Evolutionary conservation across 1,140 invertebrate species (phyloP).

Genomic region (Drosophila teissieri): DNA sequence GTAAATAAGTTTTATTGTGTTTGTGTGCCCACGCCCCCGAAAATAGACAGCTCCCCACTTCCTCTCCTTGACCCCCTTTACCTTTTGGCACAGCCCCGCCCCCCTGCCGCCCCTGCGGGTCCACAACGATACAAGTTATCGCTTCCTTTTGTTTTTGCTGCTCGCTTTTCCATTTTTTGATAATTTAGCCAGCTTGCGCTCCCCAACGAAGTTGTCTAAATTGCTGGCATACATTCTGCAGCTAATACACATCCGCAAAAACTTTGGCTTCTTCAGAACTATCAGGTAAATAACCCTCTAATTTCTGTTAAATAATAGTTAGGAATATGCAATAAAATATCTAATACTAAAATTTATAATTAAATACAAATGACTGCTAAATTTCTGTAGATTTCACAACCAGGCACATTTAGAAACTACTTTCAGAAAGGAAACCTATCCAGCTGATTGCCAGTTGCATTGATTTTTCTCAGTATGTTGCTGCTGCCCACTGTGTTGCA

Average conservation of each 20-base stretch:
- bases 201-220: slow-evolving; percentile 78
- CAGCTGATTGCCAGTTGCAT: neutral
- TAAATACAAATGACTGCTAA: no score
- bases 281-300: no score
- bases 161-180: slow-evolving; percentile 56
- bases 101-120: neutral
- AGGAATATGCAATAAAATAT: no score
- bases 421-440: neutral
- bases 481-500: slow-evolving; percentile 20
- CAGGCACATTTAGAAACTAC: neutral
- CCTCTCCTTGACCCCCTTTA: neutral
- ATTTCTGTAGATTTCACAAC: no score
- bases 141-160: slow-evolving; percentile 70
- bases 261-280: no score
- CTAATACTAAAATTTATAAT: no score
- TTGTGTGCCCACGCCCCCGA: slow-evolving; percentile 67
- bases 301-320: no score
- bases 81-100: neutral
- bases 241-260: slow-evolving; percentile 5
- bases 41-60: neutral
- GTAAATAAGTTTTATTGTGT: slow-evolving; percentile 84
- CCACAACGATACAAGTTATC: slow-evolving; percentile 72
- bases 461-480: slow-evolving; percentile 29
- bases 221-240: slow-evolving; percentile 72
- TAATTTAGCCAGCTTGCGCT: slow-evolving; percentile 76